phyloP scores from a whole-genome alignment of 2,797 vertebrate genomes.

The Xenentodon cancila region DNA sequence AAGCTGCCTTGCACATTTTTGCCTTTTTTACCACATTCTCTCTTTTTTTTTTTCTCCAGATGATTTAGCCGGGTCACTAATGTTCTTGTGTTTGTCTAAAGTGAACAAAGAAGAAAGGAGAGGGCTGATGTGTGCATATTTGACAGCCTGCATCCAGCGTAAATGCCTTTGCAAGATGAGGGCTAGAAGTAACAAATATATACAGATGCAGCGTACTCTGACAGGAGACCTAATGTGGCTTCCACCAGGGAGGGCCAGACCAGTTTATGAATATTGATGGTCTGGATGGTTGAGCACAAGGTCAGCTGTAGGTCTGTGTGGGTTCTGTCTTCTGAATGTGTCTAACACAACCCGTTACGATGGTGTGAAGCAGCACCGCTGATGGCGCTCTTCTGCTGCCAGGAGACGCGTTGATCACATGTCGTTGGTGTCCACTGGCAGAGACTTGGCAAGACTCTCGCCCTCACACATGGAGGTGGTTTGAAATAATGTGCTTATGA shows the following conservation, averaged over 20 bases:
- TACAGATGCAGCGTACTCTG: conserved; percentile 35
- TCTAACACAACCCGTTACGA: conserved; percentile 50
- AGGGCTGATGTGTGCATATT: conserved; percentile 55
- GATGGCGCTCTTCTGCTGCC: no score
- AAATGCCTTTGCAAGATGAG: conserved; percentile 50
- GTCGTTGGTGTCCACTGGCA: conserved; percentile 56
- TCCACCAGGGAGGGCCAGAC: conserved; percentile 56
- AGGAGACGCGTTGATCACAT: conserved; percentile 10
- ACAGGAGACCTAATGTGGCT: conserved; percentile 55
- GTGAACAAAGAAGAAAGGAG: conserved; percentile 27
- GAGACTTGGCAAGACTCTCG: conserved; percentile 41
- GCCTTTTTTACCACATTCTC: conserved; percentile 26
- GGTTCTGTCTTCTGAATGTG: conserved; percentile 45
- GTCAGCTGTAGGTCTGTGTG: conserved; percentile 48
- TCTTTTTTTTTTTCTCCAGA: conserved; percentile 11
- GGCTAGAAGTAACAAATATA: conserved; percentile 54
- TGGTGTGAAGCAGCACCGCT: conserved; percentile 20
- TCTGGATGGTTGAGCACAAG: conserved; percentile 48
- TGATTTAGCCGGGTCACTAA: conserved; percentile 34
- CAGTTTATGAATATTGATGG: conserved; percentile 71
- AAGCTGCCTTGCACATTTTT: conserved; percentile 44
- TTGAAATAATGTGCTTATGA: neutral
- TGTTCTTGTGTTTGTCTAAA: conserved; percentile 59
- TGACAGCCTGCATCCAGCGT: conserved; percentile 42
- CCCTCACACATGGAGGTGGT: neutral